These are phyloP conservation scores for Leptinotarsa haldemani DNA, from an alignment of 2,888 invertebrate species.

Conservation along the genomic window DNA sequence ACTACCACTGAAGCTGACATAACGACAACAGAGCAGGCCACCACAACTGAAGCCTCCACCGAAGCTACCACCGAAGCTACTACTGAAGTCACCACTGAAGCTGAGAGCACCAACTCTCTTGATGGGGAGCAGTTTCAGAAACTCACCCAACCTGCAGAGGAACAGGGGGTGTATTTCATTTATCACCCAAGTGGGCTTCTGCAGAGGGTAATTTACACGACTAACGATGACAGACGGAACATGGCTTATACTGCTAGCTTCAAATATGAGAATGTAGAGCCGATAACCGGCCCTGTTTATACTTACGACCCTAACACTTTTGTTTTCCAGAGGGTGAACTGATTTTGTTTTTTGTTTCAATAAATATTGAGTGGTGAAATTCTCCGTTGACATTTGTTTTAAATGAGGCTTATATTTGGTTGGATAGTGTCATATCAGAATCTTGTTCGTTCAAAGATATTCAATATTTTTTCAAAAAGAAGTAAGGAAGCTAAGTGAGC, in stretches of 20 bases:
- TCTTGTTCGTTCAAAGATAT: too few species aligned
- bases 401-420: not conserved
- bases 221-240: constrained; percentile 68
- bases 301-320: constrained; percentile 63
- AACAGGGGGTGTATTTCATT: constrained; percentile 73
- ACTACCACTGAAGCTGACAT: constrained; percentile 61
- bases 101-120: constrained; percentile 32
- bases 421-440: not conserved
- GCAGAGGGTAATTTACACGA: constrained; percentile 73
- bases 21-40: constrained; percentile 47
- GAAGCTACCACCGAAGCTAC: constrained; percentile 11
- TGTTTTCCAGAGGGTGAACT: constrained; percentile 45
- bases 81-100: constrained; percentile 16
- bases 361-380: too few species aligned
- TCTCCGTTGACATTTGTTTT: too few species aligned
- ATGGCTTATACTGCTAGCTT: constrained; percentile 76
- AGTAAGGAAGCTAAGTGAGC: too few species aligned
- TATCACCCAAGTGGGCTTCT: constrained; percentile 74
- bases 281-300: constrained; percentile 73
- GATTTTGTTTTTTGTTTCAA: not conserved
- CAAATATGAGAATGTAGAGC: constrained; percentile 73
- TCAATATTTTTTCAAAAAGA: too few species aligned
- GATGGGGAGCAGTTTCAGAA: constrained; percentile 45
- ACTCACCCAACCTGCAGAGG: constrained; percentile 40
- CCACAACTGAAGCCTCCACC: constrained; percentile 58